Percentiles rank a stretch among this genome's conserved stretches.
Evolutionary conservation across 2,797 vertebrate genomes (phyloP).

Genomic region (Rhinichthys osculus): DNA sequence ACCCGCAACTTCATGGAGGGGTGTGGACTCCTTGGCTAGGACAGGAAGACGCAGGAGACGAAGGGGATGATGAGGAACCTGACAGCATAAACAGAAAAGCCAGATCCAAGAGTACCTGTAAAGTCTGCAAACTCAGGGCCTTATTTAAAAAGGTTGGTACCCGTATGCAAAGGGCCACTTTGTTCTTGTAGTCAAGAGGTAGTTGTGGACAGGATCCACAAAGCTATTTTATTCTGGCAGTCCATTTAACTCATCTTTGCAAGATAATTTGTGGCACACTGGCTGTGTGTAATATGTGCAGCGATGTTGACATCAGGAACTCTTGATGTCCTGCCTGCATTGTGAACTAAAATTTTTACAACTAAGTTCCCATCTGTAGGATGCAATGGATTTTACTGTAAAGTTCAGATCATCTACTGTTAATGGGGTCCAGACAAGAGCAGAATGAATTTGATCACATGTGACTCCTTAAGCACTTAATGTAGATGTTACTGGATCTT

Average conservation of each 20-base stretch:
- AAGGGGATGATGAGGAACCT: conserved; percentile 60
- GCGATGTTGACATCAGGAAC: conserved; percentile 56
- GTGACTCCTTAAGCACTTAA: conserved; percentile 24
- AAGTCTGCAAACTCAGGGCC: conserved; percentile 76
- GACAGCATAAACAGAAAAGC: conserved; percentile 52
- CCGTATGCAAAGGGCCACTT: conserved; percentile 71
- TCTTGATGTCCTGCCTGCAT: conserved; percentile 46
- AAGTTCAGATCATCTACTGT: neutral
- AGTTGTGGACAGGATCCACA: neutral
- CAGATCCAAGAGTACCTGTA: conserved; percentile 69
- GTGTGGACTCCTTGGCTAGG: conserved; percentile 93
- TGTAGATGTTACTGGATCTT: conserved; percentile 26
- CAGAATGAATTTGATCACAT: conserved; percentile 21
- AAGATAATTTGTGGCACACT: conserved; percentile 19
- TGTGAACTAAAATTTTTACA: neutral
- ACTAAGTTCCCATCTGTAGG: neutral
- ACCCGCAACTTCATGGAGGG: conserved; percentile 89
- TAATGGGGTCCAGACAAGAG: conserved; percentile 13
- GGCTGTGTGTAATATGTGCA: conserved; percentile 45
- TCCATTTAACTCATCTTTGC: neutral
- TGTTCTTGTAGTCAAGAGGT: conserved; percentile 66
- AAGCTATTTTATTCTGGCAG: neutral
- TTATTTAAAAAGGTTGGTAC: conserved; percentile 77
- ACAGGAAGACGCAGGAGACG: conserved; percentile 69
- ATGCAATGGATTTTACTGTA: conserved; percentile 7